Base-by-base conservation (phyloP, 2,888 invertebrate species). In the Amiota minor region DNA sequence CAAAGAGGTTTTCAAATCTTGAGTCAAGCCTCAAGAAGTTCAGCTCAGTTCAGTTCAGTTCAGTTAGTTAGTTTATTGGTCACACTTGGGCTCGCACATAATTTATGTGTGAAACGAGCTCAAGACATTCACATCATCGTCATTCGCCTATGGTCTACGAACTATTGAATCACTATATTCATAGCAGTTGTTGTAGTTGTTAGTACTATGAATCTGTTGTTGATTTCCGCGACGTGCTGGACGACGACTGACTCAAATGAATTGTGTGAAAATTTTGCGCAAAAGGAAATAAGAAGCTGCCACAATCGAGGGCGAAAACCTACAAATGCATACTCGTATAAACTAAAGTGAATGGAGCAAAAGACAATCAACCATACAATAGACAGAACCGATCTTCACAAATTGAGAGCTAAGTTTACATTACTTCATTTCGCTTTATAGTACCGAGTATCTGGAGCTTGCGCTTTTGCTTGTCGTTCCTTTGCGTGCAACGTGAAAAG, bases 71-170 rank as follows among this genome's bases (percentile, higher is more conserved):
- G 85, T 85, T 87, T 87, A 86, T 87, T 84, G 86, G 87, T 87
- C 88, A 87, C 87, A 88, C 86, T 86, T 87, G 87, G 87, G 80
- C 85, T 87, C 87, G 81, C 84, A 83, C 87, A 83, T 87, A 86
- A 87, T 85, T 86, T 82, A 87, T 88, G 88, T 87, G 87, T 77
- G 87, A 87, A 83, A 76, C 80, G 73, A 75, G 75, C 77, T 35
- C 81, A 77, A 84, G 82, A 80, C 84, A 82, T 82, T 84, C 82
- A 81, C 80, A 79, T 68, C 77, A 35, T 12, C 75, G 78, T 75
- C 78, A 80, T 74, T 75, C 77, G 76, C 83, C 75, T 78, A 67
- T 76, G 16, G 65, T 35, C n/a, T 65, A 18, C 18, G 35, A 8
- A 35, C 35, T n/a, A 16, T 18, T 65, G 50, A n/a, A 23, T 50